Conservation (phyloP, 2,888 invertebrate species). For the Cremastinae sp. region DNA sequence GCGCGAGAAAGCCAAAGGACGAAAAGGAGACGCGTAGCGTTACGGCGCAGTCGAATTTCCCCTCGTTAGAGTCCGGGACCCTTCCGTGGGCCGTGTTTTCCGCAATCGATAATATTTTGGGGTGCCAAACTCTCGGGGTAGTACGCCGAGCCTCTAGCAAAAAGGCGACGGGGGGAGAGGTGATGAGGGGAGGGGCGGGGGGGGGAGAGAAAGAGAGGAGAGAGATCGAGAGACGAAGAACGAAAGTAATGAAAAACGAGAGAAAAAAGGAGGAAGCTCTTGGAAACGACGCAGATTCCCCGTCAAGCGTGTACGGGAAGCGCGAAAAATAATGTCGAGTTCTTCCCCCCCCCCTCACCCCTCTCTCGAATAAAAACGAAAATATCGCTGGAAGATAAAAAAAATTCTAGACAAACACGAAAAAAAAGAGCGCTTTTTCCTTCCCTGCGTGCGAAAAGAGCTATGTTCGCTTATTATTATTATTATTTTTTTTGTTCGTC, state of each 20-base stretch:
- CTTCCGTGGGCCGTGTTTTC: slow-evolving; percentile 67
- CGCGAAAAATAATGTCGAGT: slow-evolving; percentile 9
- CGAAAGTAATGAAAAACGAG: neutral
- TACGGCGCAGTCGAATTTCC: slow-evolving; percentile 69
- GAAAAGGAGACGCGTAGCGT: slow-evolving; percentile 67
- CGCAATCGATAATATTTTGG: slow-evolving; percentile 72
- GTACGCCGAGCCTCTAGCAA: neutral
- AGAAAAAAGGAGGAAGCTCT: slow-evolving; percentile 10
- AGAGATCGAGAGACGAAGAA: neutral
- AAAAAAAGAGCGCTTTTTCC: neutral
- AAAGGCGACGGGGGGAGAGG: slow-evolving; percentile 35
- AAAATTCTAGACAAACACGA: neutral
- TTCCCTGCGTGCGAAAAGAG: neutral
- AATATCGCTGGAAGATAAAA: slow-evolving; percentile 8
- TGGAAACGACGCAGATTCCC: neutral
- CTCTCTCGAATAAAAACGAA: no score
- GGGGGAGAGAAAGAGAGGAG: slow-evolving; percentile 1
- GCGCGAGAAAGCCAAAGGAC: slow-evolving; percentile 9
- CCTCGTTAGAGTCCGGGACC: slow-evolving; percentile 67
- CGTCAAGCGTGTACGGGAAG: neutral
- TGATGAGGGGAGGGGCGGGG: neutral
- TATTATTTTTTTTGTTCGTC: no score
- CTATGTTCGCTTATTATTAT: no score
- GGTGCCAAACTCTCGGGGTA: slow-evolving; percentile 49
- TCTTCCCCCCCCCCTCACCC: no score